Conservation (phyloP, 2,888 invertebrate species). For the Laothoe populi region DNA sequence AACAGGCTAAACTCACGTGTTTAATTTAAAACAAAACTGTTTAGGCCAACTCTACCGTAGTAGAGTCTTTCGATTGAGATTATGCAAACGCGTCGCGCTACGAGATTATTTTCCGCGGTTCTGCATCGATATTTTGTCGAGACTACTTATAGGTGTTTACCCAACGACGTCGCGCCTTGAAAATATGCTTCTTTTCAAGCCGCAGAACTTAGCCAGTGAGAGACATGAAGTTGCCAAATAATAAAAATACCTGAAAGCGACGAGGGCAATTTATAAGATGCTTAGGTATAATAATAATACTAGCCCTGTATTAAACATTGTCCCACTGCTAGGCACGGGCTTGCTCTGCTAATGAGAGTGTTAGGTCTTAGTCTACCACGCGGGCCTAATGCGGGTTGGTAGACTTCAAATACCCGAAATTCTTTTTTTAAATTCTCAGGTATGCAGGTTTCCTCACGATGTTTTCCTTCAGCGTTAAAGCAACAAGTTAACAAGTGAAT, state of each 20-base stretch:
- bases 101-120: constrained; percentile 39
- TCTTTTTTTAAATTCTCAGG: too few relatives aligned
- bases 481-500: too few relatives aligned
- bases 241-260: neutral
- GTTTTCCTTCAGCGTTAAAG: too few relatives aligned
- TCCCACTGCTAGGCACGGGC: too few relatives aligned
- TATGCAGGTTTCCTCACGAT: too few relatives aligned
- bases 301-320: too few relatives aligned
- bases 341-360: too few relatives aligned
- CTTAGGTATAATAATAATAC: too few relatives aligned
- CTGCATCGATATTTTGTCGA: constrained; percentile 41
- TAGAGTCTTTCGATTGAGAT: constrained; percentile 37
- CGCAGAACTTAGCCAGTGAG: constrained; percentile 41
- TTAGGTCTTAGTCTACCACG: too few relatives aligned
- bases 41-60: constrained; percentile 7
- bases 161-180: constrained; percentile 48
- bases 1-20: neutral
- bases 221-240: constrained; percentile 41
- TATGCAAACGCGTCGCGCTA: constrained; percentile 44
- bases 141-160: constrained; percentile 54
- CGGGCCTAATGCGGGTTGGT: too few relatives aligned
- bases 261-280: too few relatives aligned
- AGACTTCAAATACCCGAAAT: too few relatives aligned
- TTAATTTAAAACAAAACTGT: constrained; percentile 22
- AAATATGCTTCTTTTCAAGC: constrained; percentile 57